Evolutionary conservation across 2,113 vertebrate genomes (phyloP).

Genomic region (Rana temporaria): DNA sequence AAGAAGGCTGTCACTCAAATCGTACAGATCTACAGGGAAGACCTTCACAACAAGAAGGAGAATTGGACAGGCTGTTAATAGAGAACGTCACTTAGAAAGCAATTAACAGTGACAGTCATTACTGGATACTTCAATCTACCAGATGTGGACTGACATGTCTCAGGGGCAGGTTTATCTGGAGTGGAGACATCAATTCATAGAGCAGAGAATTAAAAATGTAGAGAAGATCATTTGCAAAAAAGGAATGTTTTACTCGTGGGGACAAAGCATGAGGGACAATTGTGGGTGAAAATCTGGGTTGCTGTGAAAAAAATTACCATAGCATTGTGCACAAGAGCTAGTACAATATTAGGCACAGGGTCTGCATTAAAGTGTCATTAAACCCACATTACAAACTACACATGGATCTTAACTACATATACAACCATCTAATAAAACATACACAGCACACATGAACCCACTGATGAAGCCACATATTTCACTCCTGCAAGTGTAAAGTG

Average conservation of each 20-base stretch:
- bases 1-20: conserved; percentile 17
- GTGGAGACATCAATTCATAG: conserved; percentile 4
- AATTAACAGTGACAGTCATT: conserved; percentile 35
- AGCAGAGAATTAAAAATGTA: neutral
- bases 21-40: neutral
- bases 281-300: neutral
- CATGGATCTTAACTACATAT: too few relatives aligned
- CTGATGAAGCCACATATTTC: too few relatives aligned
- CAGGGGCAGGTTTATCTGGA: neutral
- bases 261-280: neutral
- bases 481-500: too few relatives aligned
- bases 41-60: neutral
- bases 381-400: too few relatives aligned
- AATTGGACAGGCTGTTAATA: conserved; percentile 17
- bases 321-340: too few relatives aligned
- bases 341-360: too few relatives aligned
- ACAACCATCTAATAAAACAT: too few relatives aligned
- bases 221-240: neutral
- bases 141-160: conserved; percentile 41
- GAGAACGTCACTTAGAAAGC: conserved; percentile 25
- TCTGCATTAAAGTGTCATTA: too few relatives aligned
- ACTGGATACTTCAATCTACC: conserved; percentile 6
- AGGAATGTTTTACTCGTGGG: neutral
- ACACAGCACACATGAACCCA: too few relatives aligned
- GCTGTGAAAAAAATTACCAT: too few relatives aligned